Percentiles rank a stretch among this genome's conserved stretches.
Conservation (phyloP, 2,888 invertebrate genomes). For the Vesta saturnalis region DNA sequence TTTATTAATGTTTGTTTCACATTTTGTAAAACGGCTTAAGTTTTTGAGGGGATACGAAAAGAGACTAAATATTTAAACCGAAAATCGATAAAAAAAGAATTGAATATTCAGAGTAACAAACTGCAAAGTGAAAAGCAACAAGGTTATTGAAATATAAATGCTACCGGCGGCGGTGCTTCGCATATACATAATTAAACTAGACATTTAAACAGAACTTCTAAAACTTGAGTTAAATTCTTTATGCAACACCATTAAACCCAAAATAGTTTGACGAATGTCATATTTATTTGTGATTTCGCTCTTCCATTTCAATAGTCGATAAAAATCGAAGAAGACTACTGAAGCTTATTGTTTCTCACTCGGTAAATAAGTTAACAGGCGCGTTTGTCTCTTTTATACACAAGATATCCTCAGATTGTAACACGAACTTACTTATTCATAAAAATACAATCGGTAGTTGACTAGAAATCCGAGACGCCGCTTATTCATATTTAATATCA, state of each 20-base stretch:
- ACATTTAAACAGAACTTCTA: conserved; percentile 42
- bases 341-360: conserved; percentile 37
- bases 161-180: conserved; percentile 41
- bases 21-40: conserved; percentile 25
- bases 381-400: neutral
- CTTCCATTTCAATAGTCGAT: conserved; percentile 18
- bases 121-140: conserved; percentile 42
- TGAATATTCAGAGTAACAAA: conserved; percentile 40
- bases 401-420: conserved; percentile 6
- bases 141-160: conserved; percentile 45
- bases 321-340: conserved; percentile 20
- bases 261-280: conserved; percentile 29
- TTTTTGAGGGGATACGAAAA: conserved; percentile 28
- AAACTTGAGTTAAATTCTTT: conserved; percentile 37
- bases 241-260: conserved; percentile 32
- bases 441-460: conserved; percentile 44
- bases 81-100: conserved; percentile 38
- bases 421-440: conserved; percentile 42
- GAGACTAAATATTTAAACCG: conserved; percentile 34
- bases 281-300: conserved; percentile 31
- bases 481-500: conserved; percentile 43
- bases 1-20: conserved; percentile 13
- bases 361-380: conserved; percentile 42
- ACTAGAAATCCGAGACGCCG: conserved; percentile 41
- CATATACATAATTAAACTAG: conserved; percentile 43